Evolutionary conservation across 2,888 invertebrate species (phyloP).

Genomic region (Eugnorisma glareosa): DNA sequence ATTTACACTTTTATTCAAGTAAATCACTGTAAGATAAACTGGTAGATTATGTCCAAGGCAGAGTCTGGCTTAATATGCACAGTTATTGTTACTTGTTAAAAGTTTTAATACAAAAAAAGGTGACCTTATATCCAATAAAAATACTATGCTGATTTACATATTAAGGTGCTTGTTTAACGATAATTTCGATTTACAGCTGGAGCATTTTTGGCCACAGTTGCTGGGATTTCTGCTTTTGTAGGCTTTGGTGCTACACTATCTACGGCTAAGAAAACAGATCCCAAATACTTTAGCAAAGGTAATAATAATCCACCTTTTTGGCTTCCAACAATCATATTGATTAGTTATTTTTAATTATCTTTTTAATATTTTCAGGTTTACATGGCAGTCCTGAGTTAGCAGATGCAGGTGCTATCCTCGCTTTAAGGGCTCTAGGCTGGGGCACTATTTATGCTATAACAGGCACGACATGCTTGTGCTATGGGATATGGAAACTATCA

Average conservation of each 20-base stretch:
- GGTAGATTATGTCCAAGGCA: background rate
- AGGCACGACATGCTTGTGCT: slow-evolving; percentile 95
- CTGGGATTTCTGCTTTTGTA: slow-evolving; percentile 94
- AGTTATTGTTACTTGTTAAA: background rate
- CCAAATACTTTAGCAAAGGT: slow-evolving; percentile 94
- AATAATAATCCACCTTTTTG: slow-evolving; percentile 17
- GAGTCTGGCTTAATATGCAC: background rate
- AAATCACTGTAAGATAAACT: background rate
- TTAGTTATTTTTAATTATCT: background rate
- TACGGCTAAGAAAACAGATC: slow-evolving; percentile 94
- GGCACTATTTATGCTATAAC: slow-evolving; percentile 96
- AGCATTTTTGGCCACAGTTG: slow-evolving; percentile 93
- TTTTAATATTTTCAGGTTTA: slow-evolving; percentile 82
- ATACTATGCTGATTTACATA: background rate
- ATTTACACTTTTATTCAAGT: background rate
- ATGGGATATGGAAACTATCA: slow-evolving; percentile 96
- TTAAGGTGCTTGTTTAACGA: background rate
- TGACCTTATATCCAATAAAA: background rate
- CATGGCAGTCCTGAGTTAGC: slow-evolving; percentile 91
- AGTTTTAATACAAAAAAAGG: background rate
- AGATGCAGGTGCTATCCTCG: slow-evolving; percentile 95
- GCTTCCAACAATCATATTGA: background rate
- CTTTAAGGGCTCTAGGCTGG: slow-evolving; percentile 96
- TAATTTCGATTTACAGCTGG: slow-evolving; percentile 89
- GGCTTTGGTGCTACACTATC: slow-evolving; percentile 96